Conservation (phyloP, 2,113 vertebrate species). For the Microtus ochrogaster region DNA sequence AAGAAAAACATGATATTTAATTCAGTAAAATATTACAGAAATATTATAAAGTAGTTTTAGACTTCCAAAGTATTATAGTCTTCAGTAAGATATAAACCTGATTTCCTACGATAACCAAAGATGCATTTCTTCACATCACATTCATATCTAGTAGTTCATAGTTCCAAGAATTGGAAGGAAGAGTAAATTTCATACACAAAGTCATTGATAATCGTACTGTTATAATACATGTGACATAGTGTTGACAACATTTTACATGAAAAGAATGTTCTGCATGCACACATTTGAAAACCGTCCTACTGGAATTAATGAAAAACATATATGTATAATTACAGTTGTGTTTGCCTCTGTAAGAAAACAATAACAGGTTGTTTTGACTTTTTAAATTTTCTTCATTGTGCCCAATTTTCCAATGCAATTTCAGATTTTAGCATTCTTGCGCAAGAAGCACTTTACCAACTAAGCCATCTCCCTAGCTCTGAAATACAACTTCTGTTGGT, state of each 20-base stretch:
- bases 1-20: background rate
- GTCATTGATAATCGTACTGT: background rate
- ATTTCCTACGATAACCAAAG: background rate
- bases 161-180: background rate
- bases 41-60: background rate
- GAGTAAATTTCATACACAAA: background rate
- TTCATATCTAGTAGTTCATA: background rate
- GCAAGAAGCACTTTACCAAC: background rate
- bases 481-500: background rate
- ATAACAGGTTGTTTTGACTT: background rate
- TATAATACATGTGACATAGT: background rate
- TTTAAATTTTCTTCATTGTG: background rate
- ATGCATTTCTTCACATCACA: background rate
- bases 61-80: background rate
- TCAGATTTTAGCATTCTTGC: background rate
- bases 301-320: background rate
- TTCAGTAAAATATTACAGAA: background rate
- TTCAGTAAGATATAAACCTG: background rate
- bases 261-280: background rate
- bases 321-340: background rate
- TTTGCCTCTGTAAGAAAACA: background rate
- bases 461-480: fast-evolving
- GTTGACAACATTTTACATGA: background rate
- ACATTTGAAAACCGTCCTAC: background rate
- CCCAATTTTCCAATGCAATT: background rate